Base-by-base conservation (phyloP, 2,888 invertebrate species). In the Biston stratarius region DNA sequence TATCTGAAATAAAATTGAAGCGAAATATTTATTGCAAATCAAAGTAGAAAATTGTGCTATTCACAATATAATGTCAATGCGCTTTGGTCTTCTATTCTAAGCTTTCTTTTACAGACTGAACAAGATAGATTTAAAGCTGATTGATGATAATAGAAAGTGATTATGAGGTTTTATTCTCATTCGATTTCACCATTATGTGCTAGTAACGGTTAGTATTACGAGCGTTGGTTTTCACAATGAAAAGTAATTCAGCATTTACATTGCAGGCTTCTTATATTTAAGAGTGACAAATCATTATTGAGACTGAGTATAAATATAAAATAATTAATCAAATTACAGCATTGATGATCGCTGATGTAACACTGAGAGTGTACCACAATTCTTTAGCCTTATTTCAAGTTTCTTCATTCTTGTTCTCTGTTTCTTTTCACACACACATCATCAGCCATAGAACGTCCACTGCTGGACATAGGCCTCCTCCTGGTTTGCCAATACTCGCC, bases 111-210 rank as follows among this genome's bases (percentile, higher is more conserved):
- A 2, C 24, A 24, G 24, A 24, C 24, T 24, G 24, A 24, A 24
- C 24, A 24, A 24, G 24, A 24, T 24, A 24, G 24, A 2, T 24
- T 24, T 24, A 24, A 24, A 24, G 24, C 24, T 24, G 24, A 24
- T 24, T 24, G 42, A 55, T 56, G 56, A 62, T n/a, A n/a, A n/a
- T 56, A 55, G 62, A 56, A 55, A 49, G 56, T 42, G 24, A 56
- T 62, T 48, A 56, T 24, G 33, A 56, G 34, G 40, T 56, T 56
- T 49, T 62, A 62, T 62, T 62, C 56, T 42, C 56, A 40, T 49
- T 56, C 56, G 62, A 62, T 49, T 56, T 62, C 62, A 62, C 62
- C 40, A 56, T 56, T 48, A 55, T 48, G n/a, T n/a, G 49, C 24
- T 6, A 36, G 38, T 47, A 11, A 48, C 48, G 34, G 38, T 24